A percentile compares a stretch with the other conserved stretches of the same genome.
phyloP scores from a whole-genome alignment of 2,888 invertebrate genomes.

The Colostygia pectinataria region DNA sequence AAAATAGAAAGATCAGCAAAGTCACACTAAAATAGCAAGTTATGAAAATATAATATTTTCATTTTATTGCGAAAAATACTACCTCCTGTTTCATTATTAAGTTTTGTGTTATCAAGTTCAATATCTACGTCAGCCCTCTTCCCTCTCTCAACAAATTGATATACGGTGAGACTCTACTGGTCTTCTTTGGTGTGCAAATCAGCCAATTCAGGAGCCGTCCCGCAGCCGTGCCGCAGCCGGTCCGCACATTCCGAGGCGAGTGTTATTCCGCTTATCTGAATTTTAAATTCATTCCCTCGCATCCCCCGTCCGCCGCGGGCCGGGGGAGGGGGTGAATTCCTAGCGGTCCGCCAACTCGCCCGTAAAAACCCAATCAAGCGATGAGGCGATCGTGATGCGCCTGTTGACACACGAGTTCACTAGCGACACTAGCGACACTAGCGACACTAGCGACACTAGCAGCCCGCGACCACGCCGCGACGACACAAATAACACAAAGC shows the following conservation, averaged over 20 bases:
- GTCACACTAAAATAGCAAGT: too few species aligned
- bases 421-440: too few species aligned
- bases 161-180: too few species aligned
- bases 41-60: too few species aligned
- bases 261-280: conserved; percentile 78
- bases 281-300: conserved; percentile 60
- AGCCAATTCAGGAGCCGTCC: neutral
- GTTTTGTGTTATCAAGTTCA: neutral
- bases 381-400: conserved; percentile 41
- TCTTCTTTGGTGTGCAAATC: conserved; percentile 8
- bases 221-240: neutral
- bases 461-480: neutral
- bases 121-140: too few species aligned
- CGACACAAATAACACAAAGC: conserved; percentile 36
- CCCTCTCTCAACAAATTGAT: too few species aligned
- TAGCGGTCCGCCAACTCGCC: conserved; percentile 65
- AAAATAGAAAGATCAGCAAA: too few species aligned
- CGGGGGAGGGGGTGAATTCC: conserved; percentile 47
- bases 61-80: too few species aligned
- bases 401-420: conserved; percentile 24
- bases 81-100: neutral
- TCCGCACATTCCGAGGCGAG: conserved; percentile 48
- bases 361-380: conserved; percentile 74
- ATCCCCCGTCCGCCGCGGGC: conserved; percentile 5
- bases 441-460: too few species aligned